Base-by-base conservation (phyloP, 2,797 vertebrate genomes). In the Pantherophis alleghaniensis region DNA sequence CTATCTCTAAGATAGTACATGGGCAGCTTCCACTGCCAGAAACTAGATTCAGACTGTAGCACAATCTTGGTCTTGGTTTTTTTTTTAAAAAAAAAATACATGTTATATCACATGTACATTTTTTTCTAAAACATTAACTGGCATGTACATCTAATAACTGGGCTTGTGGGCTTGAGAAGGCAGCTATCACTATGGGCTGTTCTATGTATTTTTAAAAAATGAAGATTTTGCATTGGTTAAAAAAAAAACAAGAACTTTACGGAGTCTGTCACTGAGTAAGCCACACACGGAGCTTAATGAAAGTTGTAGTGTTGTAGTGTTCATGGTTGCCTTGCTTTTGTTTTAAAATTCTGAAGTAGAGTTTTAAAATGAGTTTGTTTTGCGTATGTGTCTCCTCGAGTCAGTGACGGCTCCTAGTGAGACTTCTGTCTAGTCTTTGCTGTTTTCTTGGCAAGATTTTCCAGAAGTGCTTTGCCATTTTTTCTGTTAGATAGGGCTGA, bases 1-100 rank as follows among this genome's bases (percentile, higher is more conserved):
- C 97, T 98, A 98, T 98, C 96, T 96, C 95, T 95, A 96, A 96
- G 95, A 98, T 98, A 97, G 97, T 97, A 97, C 97, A 47, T 47
- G 93, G 97, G 97, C 97, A 97, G 96, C 92, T 92, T 97, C 97
- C 96, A 97, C 97, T 98, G 96, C 95, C 97, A 88, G 93, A 97
- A 97, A 96, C 95, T 90, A 91, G 1, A 94, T 90, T 93, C 93
- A 93, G 91, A 94, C 86, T 94, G 93, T 95, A 94, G 63, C 37
- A 20, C 61, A 59, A 92, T n/a, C 94, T 92, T 95, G 92, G 96
- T 95, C 66, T 74, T 74, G 66, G 2, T 32, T 2, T 32, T 74
- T 3, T 18, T 32, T 53, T 37, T 37, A 42, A 42, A 42, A 42
- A 42, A 42, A 42, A 42, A 95, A 57, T 83, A 87, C 94, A 95